These are phyloP conservation scores for Pygoscelis adeliae DNA, from an alignment of 2,113 vertebrate species.

Conservation along the genomic window DNA sequence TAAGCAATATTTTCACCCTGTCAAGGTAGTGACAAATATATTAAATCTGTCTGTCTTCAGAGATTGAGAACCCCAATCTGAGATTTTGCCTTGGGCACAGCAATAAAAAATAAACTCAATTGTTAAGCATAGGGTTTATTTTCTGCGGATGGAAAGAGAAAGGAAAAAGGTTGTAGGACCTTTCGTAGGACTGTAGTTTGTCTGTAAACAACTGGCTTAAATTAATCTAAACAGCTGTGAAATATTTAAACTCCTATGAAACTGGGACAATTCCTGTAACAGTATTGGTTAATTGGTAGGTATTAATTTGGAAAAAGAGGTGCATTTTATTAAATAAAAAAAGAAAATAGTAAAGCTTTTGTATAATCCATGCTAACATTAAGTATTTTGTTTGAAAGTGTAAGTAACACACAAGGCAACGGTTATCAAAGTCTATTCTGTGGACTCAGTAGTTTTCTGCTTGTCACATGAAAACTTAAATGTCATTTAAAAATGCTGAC, in stretches of 20 bases:
- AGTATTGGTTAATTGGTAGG: not conserved
- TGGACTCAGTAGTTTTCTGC: not conserved
- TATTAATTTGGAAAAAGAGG: not conserved
- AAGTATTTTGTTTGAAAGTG: not conserved
- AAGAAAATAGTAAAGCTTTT: not conserved
- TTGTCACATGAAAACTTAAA: not conserved
- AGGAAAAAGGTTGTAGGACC: not conserved
- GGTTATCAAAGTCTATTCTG: not conserved
- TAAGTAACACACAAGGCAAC: not conserved
- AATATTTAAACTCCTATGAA: not conserved
- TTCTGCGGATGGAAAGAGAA: slow-evolving; percentile 20
- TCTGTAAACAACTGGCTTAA: not conserved
- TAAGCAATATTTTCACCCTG: slow-evolving; percentile 60
- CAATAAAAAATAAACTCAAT: slow-evolving; percentile 70
- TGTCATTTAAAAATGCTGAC: slow-evolving; percentile 28
- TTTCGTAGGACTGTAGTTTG: not conserved
- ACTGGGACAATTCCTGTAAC: not conserved
- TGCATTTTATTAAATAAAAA: not conserved
- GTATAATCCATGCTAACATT: not conserved
- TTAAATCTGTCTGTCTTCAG: slow-evolving; percentile 76
- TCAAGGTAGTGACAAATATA: slow-evolving; percentile 75
- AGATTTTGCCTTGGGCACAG: slow-evolving; percentile 68
- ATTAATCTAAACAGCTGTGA: not conserved
- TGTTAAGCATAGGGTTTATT: slow-evolving; percentile 44
- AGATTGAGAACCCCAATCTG: slow-evolving; percentile 67